Conservation (phyloP, 2,888 invertebrate genomes). For the Embidobia sp. region DNA sequence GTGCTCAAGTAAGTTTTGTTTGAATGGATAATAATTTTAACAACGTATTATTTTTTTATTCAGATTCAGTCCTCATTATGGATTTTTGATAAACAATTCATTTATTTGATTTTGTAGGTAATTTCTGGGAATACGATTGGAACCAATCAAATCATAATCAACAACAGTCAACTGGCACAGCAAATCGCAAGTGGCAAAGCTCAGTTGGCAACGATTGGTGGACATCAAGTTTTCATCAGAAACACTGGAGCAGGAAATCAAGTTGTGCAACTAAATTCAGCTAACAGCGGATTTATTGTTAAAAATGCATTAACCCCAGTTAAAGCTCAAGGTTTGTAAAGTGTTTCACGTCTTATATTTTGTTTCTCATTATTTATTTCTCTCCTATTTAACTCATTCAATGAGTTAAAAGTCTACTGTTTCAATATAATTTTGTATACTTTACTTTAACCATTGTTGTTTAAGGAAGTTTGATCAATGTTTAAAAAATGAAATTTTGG, state of each 20-base stretch:
- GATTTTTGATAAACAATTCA: neutral
- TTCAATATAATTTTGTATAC: no score
- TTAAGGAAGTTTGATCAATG: no score
- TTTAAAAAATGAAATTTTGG: no score
- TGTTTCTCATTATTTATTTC: no score
- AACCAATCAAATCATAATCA: slow-evolving; percentile 88
- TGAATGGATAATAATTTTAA: neutral
- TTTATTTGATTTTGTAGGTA: slow-evolving; percentile 74
- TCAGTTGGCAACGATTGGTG: slow-evolving; percentile 91
- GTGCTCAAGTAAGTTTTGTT: slow-evolving; percentile 65
- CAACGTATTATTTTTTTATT: no score
- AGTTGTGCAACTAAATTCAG: slow-evolving; percentile 83
- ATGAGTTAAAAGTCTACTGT: no score
- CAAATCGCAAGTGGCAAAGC: slow-evolving; percentile 92
- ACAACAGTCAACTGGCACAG: slow-evolving; percentile 88
- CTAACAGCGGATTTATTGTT: slow-evolving; percentile 71
- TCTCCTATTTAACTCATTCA: no score
- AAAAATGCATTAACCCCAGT: slow-evolving; percentile 73
- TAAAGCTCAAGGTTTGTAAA: slow-evolving; percentile 68
- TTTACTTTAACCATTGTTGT: no score
- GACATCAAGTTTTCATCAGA: slow-evolving; percentile 91
- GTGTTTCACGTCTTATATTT: neutral
- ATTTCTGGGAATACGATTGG: slow-evolving; percentile 79
- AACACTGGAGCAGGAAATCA: slow-evolving; percentile 87
- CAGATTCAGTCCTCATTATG: no score